Evolutionary conservation across 2,888 invertebrate genomes (phyloP), one percentile per base, ranked within the genome.

Genomic region (Lycaena phlaeas): DNA sequence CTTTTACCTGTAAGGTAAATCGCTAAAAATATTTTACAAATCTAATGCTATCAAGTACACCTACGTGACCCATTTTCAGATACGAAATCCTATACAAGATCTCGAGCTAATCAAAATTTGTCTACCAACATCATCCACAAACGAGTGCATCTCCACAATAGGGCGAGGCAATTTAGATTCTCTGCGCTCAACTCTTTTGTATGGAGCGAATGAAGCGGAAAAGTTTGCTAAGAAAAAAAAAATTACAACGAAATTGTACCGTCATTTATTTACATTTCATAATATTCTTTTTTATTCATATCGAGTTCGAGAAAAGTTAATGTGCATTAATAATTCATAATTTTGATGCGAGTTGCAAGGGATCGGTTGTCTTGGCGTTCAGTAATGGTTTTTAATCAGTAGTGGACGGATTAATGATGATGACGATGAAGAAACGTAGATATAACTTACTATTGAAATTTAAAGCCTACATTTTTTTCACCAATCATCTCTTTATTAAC

Each of bases 121-220:
- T 50, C 44, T 38, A 42, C 36, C 38, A 44, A 40, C 46, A 46
- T 48, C 46, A 48, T 36, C 30, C 31, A 34, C 48, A 43, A 49
- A 45, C 44, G 52, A 45, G 47, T 45, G 46, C 47, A 48, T 50
- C 46, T 40, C 27, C 38, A 50, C 50, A 53, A 52, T 48, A 43
- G 45, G 42, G 44, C 44, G 49, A 29, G 44, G 46, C 47, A 45
- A 47, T 49, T 50, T 44, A 45, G 37, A 36, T 45, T 45, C 45
- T 47, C 40, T 25, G 37, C 15, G 39, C 39, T 27, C 45, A 36
- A 38, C 40, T 27, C 45, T 44, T 50, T 50, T 50, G 47, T 46
- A 39, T 30, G 18, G 36, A 30, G 27, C 27, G 30, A 38, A 31
- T 34, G 42, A 12, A 27, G 28, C 31, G 27, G 38, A 25, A 42